phyloP scores from a whole-genome alignment of 2,797 vertebrate species.

The Manis pentadactyla region DNA sequence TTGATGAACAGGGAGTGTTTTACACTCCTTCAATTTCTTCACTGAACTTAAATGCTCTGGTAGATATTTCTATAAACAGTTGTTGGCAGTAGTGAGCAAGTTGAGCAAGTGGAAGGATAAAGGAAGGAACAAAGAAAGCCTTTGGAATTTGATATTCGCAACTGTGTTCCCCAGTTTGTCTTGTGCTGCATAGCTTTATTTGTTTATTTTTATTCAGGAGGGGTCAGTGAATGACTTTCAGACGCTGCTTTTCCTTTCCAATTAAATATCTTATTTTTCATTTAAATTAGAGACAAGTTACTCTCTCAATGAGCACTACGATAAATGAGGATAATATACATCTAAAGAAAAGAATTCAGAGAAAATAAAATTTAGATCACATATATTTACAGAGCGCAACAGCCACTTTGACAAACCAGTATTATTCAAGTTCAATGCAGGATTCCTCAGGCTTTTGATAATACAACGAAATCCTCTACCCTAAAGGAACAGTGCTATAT shows the following conservation, averaged over 20 bases:
- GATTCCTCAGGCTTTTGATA: constrained; percentile 69
- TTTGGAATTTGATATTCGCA: not conserved
- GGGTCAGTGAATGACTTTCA: constrained; percentile 24
- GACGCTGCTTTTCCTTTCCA: constrained; percentile 7
- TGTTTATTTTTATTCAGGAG: not conserved
- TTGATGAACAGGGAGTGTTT: not conserved
- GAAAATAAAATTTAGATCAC: constrained; percentile 69
- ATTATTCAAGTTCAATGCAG: constrained; percentile 71
- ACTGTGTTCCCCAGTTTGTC: not conserved
- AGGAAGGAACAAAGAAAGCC: not conserved
- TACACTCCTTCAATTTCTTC: not conserved
- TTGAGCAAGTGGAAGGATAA: not conserved
- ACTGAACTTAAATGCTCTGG: not conserved
- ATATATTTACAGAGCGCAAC: constrained; percentile 8
- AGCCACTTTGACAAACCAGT: constrained; percentile 76
- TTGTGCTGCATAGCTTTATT: not conserved
- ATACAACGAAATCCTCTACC: constrained; percentile 76
- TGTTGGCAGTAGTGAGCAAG: not conserved
- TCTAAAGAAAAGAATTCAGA: constrained; percentile 39
- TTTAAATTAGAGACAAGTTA: constrained; percentile 63
- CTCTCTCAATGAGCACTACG: not conserved
- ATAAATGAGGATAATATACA: not conserved
- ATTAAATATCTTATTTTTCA: constrained; percentile 55
- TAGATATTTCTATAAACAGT: not conserved
- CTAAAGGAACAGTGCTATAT: constrained; percentile 68